Conservation (phyloP, 2,888 invertebrate species). For the Eupithecia pulchellata region DNA sequence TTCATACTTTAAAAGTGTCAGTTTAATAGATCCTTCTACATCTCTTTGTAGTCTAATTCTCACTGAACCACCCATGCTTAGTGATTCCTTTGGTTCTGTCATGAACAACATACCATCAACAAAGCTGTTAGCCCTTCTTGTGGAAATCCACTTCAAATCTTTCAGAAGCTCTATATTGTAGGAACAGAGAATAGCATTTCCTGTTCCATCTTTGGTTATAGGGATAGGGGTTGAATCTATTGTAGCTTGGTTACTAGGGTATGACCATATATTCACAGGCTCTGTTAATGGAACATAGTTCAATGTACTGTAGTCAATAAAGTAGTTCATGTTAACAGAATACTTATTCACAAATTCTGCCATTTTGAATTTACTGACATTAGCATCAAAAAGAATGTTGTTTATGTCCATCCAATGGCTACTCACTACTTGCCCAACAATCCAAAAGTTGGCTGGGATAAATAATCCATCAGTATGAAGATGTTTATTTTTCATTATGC, state of each 20-base stretch:
- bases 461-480: slow-evolving; percentile 76
- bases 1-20: slow-evolving; percentile 49
- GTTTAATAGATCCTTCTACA: slow-evolving; percentile 66
- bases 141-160: slow-evolving; percentile 67
- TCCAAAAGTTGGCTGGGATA: slow-evolving; percentile 80
- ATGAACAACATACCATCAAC: slow-evolving; percentile 80
- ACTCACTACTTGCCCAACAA: slow-evolving; percentile 86
- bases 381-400: slow-evolving; percentile 84
- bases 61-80: slow-evolving; percentile 60
- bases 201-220: slow-evolving; percentile 66
- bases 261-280: slow-evolving; percentile 59
- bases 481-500: slow-evolving; percentile 61
- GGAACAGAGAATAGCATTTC: slow-evolving; percentile 85
- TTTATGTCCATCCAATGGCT: slow-evolving; percentile 86
- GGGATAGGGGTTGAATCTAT: neutral
- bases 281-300: slow-evolving; percentile 72
- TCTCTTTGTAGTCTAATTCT: slow-evolving; percentile 65
- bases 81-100: slow-evolving; percentile 61
- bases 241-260: slow-evolving; percentile 32
- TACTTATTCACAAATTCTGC: slow-evolving; percentile 85
- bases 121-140: slow-evolving; percentile 73
- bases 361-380: slow-evolving; percentile 83
- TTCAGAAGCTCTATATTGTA: slow-evolving; percentile 79
- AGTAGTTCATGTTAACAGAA: slow-evolving; percentile 85
- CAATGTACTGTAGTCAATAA: slow-evolving; percentile 74